Base-by-base conservation (phyloP, 1,140 invertebrate species). In the Drosophila ogumai region DNA sequence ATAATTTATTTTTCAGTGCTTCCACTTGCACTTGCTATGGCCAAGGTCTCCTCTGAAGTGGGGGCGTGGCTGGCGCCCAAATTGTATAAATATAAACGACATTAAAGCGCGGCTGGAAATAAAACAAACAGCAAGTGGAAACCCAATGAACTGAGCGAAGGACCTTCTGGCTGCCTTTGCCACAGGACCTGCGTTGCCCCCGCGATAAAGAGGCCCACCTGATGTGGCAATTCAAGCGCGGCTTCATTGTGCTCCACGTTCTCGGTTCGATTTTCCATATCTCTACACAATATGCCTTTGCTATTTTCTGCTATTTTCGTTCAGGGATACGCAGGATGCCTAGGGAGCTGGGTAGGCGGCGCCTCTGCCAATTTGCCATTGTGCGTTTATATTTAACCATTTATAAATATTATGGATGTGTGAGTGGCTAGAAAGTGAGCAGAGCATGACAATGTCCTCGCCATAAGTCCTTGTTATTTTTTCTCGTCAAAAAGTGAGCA, bases 41-140 rank as follows among this genome's bases (percentile, higher is more conserved):
- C 76, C 40, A 55, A 67, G 55, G 49, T 10, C 31, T 49, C 47
- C 31, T 38, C 54, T 25, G 28, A 52, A 25, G 61, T 6, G 19
- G 49, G 43, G 52, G 60, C 28, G 50, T 47, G 66, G 56, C 67
- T 40, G 66, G 41, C 60, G 54, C 56, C 76, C 46, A 82, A 87
- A 82, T 87, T 88, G 79, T 88, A 79, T 87, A 87, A 88, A 87
- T 88, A 87, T 88, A 88, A 88, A 82, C 71, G 84, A 88, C 85
- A 90, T 88, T 87, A 88, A 84, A 90, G 77, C 85, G 73, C 85
- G 84, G 80, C 80, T 87, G 73, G 76, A 90, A 87, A 87, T 87
- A 90, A 88, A 88, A 87, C 85, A 87, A 87, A 87, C 85, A 87
- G 65, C 80, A 80, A 80, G 72, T 88, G 84, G 52, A 64, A 84